A percentile compares a stretch with the other conserved stretches of the same genome.
Conservation (phyloP, 1,140 invertebrate genomes). For the Anastrepha obliqua region DNA sequence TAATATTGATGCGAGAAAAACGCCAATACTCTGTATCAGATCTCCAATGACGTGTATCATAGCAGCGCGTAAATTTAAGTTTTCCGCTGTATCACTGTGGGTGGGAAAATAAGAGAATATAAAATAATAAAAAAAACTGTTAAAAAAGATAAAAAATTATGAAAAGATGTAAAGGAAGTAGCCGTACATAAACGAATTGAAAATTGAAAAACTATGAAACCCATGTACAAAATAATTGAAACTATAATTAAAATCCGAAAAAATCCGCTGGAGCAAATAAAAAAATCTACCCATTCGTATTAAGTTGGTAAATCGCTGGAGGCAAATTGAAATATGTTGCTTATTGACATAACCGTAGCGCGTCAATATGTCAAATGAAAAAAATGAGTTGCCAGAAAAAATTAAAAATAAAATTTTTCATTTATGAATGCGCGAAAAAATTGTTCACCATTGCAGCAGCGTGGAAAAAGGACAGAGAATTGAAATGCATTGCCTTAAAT, state of each 20-base stretch:
- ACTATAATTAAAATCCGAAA: conserved; percentile 30
- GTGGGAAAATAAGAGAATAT: neutral
- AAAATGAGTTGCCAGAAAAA: neutral
- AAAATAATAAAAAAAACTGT: neutral
- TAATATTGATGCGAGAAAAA: conserved; percentile 87
- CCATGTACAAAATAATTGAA: conserved; percentile 32
- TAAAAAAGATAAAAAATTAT: neutral
- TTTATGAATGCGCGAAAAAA: neutral
- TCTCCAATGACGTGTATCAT: conserved; percentile 95
- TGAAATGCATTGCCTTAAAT: neutral
- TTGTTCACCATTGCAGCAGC: neutral
- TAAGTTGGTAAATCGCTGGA: conserved; percentile 48
- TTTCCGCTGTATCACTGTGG: conserved; percentile 69
- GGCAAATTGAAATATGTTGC: conserved; percentile 50
- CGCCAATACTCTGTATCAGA: conserved; percentile 91
- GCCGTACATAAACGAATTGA: neutral
- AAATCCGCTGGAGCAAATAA: neutral
- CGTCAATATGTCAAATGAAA: neutral
- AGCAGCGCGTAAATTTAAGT: conserved; percentile 92
- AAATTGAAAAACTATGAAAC: conserved; percentile 38
- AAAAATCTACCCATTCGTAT: neutral
- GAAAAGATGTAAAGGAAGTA: neutral
- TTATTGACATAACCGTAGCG: conserved; percentile 23
- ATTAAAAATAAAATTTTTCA: neutral
- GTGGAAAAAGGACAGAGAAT: neutral